Base-by-base conservation (phyloP, 2,888 invertebrate genomes). In the Cremastobaeus sp. region DNA sequence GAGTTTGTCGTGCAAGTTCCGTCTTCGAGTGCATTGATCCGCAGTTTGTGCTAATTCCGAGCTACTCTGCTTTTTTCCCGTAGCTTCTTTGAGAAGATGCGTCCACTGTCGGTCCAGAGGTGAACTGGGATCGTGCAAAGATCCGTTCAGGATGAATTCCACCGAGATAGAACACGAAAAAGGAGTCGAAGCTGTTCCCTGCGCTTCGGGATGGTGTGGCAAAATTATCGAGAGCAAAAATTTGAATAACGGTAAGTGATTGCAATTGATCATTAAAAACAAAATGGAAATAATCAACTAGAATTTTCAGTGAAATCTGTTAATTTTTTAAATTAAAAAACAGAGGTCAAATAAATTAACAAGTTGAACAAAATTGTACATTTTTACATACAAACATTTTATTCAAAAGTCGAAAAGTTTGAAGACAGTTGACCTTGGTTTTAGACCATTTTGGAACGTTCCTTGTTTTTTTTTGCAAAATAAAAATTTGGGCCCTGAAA, bases 121-220 rank as follows among this genome's bases (percentile, higher is more conserved):
- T 15, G 95, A 95, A 57, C 88, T 94, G 30, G 97, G 97, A 2
- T 93, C 95, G 76, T 97, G 97, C 86, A 95, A 95, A 81, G 97
- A 97, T 89, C 93, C 94, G 6, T 96, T 96, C 83, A 91, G 89
- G 0, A 92, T 92, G 79, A 96, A 96, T 89, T 91, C 91, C 9
- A 95, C 96, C 0, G 91, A 93, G 79, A 91, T 93, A 2, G 92
- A 92, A 76, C 88, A 89, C 14, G 93, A 93, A 82, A 90, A 90
- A 25, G 95, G 95, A 0, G 91, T 96, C 0, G 90, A 93, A 80
- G 92, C 93, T 0, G 91, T 93, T 8, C 94, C 95, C 0, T 96
- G 96, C 81, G 94, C 95, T 0, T 95, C 95, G 0, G 96, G 96
- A 32, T 97, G 97, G 97, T 97, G 97, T 83, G 95, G 94, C 17